phyloP scores from a whole-genome alignment of 2,888 invertebrate species.

The Hypolimnas misippus region DNA sequence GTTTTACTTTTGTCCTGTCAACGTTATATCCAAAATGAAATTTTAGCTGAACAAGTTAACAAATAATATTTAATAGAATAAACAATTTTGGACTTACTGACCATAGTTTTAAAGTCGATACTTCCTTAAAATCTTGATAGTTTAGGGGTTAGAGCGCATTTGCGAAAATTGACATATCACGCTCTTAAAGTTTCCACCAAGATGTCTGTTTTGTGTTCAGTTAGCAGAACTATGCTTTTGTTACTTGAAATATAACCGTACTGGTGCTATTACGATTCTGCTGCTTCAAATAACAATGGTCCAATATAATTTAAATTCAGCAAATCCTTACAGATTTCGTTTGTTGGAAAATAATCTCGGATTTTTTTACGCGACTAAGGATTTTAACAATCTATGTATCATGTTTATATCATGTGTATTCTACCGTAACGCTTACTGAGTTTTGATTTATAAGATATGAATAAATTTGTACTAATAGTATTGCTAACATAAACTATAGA shows the following conservation, averaged over 20 bases:
- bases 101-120: background rate
- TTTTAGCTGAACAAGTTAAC: conserved; percentile 1
- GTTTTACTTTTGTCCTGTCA: background rate
- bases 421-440: too few relatives aligned
- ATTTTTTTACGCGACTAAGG: too few relatives aligned
- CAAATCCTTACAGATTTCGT: too few relatives aligned
- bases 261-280: background rate
- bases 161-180: conserved; percentile 9
- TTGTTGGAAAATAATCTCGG: too few relatives aligned
- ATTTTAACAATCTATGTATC: too few relatives aligned
- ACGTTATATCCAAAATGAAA: background rate
- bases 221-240: conserved; percentile 8
- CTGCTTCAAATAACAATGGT: background rate
- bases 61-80: background rate
- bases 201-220: conserved; percentile 8
- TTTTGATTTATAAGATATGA: too few relatives aligned
- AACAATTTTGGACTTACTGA: background rate
- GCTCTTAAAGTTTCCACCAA: background rate
- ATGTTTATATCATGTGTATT: too few relatives aligned
- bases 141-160: conserved; percentile 1
- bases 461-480: too few relatives aligned
- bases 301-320: too few relatives aligned
- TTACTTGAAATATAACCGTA: background rate
- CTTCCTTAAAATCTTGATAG: background rate
- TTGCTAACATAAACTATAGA: too few relatives aligned